Conservation (phyloP, 2,113 vertebrate genomes). For the Neomonachus schauinslandi region DNA sequence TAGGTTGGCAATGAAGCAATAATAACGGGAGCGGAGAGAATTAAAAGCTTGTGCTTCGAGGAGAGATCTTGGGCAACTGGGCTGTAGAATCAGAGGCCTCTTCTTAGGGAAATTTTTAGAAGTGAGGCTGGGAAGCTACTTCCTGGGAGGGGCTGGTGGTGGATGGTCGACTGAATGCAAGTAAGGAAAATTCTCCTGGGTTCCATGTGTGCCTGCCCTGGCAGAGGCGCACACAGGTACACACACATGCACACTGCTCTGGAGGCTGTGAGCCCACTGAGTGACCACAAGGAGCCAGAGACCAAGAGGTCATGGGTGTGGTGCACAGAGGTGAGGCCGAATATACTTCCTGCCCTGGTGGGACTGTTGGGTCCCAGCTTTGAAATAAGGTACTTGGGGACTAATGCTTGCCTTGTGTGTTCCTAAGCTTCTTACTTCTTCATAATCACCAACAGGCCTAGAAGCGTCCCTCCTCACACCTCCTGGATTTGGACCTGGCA, state of each 20-base stretch:
- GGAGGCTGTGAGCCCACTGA: not conserved
- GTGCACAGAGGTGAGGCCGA: not conserved
- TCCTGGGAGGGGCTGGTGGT: not conserved
- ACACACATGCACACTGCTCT: not conserved
- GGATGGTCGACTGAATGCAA: not conserved
- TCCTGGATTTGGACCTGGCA: not conserved
- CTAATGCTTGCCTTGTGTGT: not conserved
- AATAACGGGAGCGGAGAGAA: not conserved
- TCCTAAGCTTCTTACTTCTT: not conserved
- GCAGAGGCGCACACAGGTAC: rapidly evolving
- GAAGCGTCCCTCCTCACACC: not conserved
- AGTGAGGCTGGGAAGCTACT: not conserved
- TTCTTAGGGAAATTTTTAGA: not conserved
- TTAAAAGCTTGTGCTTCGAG: rapidly evolving
- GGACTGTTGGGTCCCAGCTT: not conserved
- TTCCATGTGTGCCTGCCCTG: not conserved
- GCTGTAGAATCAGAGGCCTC: not conserved
- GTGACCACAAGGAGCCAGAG: not conserved
- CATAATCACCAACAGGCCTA: not conserved
- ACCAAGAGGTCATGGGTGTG: not conserved
- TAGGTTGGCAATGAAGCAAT: not conserved
- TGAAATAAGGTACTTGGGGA: not conserved
- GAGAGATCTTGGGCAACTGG: not conserved
- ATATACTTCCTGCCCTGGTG: not conserved
- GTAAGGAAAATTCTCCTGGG: not conserved